Percentiles rank a stretch among this genome's conserved stretches.
phyloP scores from a whole-genome alignment of 2,888 invertebrate genomes.

The Ferrisia virgata region DNA sequence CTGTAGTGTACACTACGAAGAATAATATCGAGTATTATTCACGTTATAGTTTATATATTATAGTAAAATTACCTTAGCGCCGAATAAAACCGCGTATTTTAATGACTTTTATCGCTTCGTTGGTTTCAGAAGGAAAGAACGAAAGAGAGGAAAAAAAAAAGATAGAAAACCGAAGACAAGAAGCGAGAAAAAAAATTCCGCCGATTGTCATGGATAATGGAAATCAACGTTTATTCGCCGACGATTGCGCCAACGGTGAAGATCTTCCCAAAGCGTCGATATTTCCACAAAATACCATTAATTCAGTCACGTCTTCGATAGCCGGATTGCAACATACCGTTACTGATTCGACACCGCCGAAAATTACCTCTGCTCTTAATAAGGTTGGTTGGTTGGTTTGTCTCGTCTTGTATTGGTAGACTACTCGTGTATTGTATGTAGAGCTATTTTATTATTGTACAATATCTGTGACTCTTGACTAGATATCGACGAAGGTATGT shows the following conservation, averaged over 20 bases:
- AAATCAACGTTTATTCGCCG: conserved; percentile 36
- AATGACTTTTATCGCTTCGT: conserved; percentile 1
- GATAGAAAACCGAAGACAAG: too few species aligned
- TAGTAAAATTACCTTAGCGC: too few species aligned
- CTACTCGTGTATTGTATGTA: too few species aligned
- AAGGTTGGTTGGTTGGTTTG: conserved; percentile 49
- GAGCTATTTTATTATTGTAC: too few species aligned
- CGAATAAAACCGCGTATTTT: conserved; percentile 6
- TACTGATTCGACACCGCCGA: conserved; percentile 50
- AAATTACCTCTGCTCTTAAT: conserved; percentile 50
- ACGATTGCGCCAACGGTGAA: conserved; percentile 22
- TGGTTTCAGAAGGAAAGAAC: not conserved
- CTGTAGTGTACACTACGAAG: too few species aligned
- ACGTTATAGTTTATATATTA: too few species aligned
- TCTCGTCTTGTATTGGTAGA: too few species aligned
- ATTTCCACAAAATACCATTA: conserved; percentile 30
- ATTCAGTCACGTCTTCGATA: conserved; percentile 30
- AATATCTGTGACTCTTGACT: too few species aligned
- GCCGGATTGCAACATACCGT: conserved; percentile 51
- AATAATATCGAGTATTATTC: too few species aligned
- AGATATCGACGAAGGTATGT: too few species aligned
- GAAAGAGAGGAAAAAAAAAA: not conserved
- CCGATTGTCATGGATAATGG: conserved; percentile 15
- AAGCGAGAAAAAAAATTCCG: not conserved
- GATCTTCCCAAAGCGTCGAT: not conserved